Base-by-base conservation (phyloP, 2,113 vertebrate species). In the Dinomys branickii region DNA sequence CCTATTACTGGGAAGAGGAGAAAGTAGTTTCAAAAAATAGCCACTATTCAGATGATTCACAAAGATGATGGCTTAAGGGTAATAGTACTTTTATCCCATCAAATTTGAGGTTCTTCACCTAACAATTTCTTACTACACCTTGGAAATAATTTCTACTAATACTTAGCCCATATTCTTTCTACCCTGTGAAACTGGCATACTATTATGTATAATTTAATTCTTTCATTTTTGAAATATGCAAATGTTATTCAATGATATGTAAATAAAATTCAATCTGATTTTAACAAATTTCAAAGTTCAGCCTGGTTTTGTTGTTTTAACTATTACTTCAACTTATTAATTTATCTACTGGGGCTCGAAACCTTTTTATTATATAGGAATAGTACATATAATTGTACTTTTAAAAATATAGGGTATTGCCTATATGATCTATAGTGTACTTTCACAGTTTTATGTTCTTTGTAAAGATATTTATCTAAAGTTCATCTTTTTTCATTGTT, bases 211-310 rank as follows among this genome's bases (percentile, higher is more conserved):
- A 54, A 75, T 92, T 19, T 1, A 44, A 11, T 8, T 83, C 19
- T 88, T 95, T 91, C 35, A 93, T 54, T 94, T 16, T 88, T 85
- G 65, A 95, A 84, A 84, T 87, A 56, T 85, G 1, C n/a, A n/a
- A 50, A 50, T 50, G 8, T 59, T 61, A 59, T 85, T 94, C 54
- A 89, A 61, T 80, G 19, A 77, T 81, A 52, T 52, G 6, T 92
- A 87, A 83, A 56, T 65, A 86, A 54, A 63, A 91, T 28, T 22
- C 13, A n/a, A 7, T 94, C 47, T 61, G 59, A 93, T 38, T 71
- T 13, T 52, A 83, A 81, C 19, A 81, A 65, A 91, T 83, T 81
- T 89, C 30, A 85, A 87, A 35, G 26, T 82, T 41, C 65, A 61
- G 3, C 0, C 8, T 80, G 13, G 56, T 91, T 83, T 87, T 77